Evolutionary conservation across 2,888 invertebrate species (phyloP).

Genomic region (Cryptocephalus primarius): DNA sequence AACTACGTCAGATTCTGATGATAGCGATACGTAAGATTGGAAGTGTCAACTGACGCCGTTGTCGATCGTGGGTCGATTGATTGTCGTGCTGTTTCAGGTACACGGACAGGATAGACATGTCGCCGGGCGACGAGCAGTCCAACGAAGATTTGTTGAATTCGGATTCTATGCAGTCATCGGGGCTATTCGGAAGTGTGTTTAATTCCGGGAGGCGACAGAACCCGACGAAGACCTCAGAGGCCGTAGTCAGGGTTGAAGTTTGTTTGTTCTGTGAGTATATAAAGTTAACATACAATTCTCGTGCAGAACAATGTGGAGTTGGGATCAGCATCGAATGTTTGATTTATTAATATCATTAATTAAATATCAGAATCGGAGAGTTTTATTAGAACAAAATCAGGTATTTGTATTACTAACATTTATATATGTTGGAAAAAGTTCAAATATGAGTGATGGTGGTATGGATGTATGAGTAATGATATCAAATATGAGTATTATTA

Average conservation of each 20-base stretch:
- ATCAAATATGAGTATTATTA: too few species aligned
- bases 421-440: too few species aligned
- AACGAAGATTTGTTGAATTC: slow-evolving; percentile 14
- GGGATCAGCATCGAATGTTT: too few species aligned
- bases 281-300: slow-evolving; percentile 1
- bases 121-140: slow-evolving; percentile 7
- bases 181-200: slow-evolving; percentile 32
- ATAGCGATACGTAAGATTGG: slow-evolving; percentile 19
- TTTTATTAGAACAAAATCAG: too few species aligned
- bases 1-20: slow-evolving; percentile 22
- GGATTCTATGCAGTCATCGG: background rate
- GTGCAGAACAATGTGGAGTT: too few species aligned
- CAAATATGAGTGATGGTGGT: too few species aligned
- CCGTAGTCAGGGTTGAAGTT: slow-evolving; percentile 39
- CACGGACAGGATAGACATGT: slow-evolving; percentile 15
- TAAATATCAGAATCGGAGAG: too few species aligned
- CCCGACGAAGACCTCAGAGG: slow-evolving; percentile 41
- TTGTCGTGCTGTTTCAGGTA: slow-evolving; percentile 11
- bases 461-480: too few species aligned
- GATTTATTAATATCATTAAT: too few species aligned
- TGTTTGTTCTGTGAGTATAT: slow-evolving; percentile 39
- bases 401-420: too few species aligned
- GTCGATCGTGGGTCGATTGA: too few species aligned
- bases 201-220: slow-evolving; percentile 32
- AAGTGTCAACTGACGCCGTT: too few species aligned